These are phyloP conservation scores for Rhynchonema sp. DNA, from an alignment of 2,888 invertebrate species.

Conservation along the genomic window DNA sequence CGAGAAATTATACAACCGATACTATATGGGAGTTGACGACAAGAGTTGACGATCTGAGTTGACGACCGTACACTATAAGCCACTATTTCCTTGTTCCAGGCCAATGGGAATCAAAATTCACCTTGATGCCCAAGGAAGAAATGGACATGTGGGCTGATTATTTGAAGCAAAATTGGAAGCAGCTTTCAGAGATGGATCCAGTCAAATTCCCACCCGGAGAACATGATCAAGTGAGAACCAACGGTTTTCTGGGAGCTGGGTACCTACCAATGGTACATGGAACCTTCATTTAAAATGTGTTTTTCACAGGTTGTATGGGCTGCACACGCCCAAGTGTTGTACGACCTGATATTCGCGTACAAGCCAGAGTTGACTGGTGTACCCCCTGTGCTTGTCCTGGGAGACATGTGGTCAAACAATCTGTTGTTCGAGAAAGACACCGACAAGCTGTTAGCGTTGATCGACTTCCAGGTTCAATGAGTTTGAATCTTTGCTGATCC, in stretches of 20 bases:
- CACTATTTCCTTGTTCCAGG: neutral
- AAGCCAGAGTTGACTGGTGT: neutral
- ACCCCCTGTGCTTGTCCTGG: neutral
- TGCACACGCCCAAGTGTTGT: neutral
- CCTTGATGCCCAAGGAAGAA: neutral
- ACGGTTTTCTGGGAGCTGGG: too few relatives aligned
- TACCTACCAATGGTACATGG: neutral
- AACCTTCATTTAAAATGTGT: neutral
- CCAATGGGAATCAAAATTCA: neutral
- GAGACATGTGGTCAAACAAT: constrained; percentile 1
- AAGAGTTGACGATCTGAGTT: neutral
- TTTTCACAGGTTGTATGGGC: too few relatives aligned
- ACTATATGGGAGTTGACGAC: neutral
- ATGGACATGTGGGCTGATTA: neutral
- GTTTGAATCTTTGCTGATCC: neutral
- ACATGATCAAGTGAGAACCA: too few relatives aligned
- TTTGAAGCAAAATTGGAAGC: too few relatives aligned
- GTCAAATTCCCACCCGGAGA: too few relatives aligned
- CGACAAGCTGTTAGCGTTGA: neutral
- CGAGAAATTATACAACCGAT: too few relatives aligned
- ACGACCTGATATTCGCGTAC: neutral
- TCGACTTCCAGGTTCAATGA: neutral
- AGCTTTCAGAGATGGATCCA: neutral
- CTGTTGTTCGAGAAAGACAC: neutral
- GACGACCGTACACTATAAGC: neutral